Conservation (phyloP, 2,888 invertebrate genomes). For the Drosophila kambysellisi region DNA sequence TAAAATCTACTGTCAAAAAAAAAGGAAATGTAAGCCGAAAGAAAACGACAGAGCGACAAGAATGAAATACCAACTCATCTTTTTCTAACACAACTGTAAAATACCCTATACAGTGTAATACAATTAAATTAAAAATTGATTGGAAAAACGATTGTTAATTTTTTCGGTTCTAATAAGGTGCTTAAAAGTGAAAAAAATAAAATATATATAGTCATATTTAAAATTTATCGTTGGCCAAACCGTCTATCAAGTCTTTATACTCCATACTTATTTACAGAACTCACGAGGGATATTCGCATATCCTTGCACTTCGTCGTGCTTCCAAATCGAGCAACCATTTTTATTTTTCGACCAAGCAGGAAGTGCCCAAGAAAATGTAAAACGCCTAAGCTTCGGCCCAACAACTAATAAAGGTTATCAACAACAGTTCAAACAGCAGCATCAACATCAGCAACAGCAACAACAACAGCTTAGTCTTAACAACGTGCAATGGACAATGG, state of each 20-base stretch:
- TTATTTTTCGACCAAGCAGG: conserved; percentile 36
- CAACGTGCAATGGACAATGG: conserved; percentile 61
- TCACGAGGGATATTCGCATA: conserved; percentile 32
- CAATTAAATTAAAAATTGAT: not conserved
- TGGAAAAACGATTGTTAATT: too few relatives aligned
- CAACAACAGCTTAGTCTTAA: conserved; percentile 38
- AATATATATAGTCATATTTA: not conserved
- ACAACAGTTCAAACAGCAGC: conserved; percentile 79
- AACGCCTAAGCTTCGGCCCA: conserved; percentile 73
- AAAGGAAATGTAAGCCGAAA: conserved; percentile 35
- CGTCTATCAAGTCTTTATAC: not conserved
- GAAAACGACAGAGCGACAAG: conserved; percentile 36
- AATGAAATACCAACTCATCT: conserved; percentile 9
- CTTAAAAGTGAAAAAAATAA: not conserved
- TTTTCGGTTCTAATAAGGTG: not conserved
- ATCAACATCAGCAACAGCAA: conserved; percentile 30
- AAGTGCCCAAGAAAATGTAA: conserved; percentile 64
- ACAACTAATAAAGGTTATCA: conserved; percentile 82
- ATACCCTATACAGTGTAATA: conserved; percentile 8
- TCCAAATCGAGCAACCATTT: conserved; percentile 25
- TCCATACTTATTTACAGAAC: conserved; percentile 51
- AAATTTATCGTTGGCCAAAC: not conserved
- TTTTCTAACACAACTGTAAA: not conserved
- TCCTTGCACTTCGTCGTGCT: conserved; percentile 14
- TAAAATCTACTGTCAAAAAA: conserved; percentile 67